Conservation (phyloP, 1,140 invertebrate genomes). For the Brachionus plicatilis region DNA sequence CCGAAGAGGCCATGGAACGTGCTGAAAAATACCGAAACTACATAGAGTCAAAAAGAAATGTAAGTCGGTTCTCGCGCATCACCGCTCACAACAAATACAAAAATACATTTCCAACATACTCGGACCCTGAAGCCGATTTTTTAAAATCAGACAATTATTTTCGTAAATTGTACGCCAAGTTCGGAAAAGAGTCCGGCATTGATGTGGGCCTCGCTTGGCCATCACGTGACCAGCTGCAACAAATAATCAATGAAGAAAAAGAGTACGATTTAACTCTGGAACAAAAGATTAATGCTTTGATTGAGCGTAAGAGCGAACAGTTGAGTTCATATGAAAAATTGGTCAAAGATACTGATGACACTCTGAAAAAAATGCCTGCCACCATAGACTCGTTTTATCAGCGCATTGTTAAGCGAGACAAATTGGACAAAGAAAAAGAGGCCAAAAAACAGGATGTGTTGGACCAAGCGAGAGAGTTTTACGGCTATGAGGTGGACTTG, state of each 20-base stretch:
- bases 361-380: slow-evolving; percentile 35
- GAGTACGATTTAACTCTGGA: slow-evolving; percentile 36
- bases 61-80: neutral
- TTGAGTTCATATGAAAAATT: slow-evolving; percentile 12
- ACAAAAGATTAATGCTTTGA: neutral
- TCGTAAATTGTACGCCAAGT: neutral
- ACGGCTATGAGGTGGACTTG: slow-evolving; percentile 37
- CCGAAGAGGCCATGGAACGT: slow-evolving; percentile 29
- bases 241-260: neutral
- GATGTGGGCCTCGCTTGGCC: slow-evolving; percentile 1
- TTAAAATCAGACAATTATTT: slow-evolving; percentile 2
- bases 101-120: neutral
- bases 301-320: neutral
- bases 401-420: neutral
- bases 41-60: neutral
- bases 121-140: neutral
- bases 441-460: slow-evolving; percentile 7
- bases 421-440: slow-evolving; percentile 25
- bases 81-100: neutral
- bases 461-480: slow-evolving; percentile 30
- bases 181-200: slow-evolving; percentile 25
- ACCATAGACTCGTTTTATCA: slow-evolving; percentile 10
- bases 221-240: neutral
- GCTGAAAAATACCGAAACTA: neutral
- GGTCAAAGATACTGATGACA: slow-evolving; percentile 1